A percentile compares a stretch with the other conserved stretches of the same genome.
Evolutionary conservation across 2,888 invertebrate species (phyloP).

Genomic region (Galerucella calmariensis): DNA sequence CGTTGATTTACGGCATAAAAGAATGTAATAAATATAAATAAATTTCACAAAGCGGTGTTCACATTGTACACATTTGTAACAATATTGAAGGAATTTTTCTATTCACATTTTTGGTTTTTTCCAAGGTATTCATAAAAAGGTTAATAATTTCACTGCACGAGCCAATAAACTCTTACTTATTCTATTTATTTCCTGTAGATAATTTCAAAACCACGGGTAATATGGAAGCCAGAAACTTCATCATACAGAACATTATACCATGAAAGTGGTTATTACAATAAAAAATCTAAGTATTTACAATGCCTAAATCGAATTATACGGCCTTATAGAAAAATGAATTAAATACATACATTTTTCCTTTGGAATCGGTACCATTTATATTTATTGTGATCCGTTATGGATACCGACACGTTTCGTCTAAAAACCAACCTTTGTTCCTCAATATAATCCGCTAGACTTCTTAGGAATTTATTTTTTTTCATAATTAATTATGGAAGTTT

Average conservation of each 20-base stretch:
- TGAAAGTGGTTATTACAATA: slow-evolving; percentile 46
- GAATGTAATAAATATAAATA: not conserved
- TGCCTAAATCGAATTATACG: slow-evolving; percentile 41
- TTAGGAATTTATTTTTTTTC: slow-evolving; percentile 10
- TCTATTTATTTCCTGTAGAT: slow-evolving; percentile 19
- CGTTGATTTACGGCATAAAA: no score
- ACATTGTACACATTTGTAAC: not conserved
- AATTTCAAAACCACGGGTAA: slow-evolving; percentile 18
- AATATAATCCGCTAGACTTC: slow-evolving; percentile 26
- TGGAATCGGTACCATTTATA: slow-evolving; percentile 35
- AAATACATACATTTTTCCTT: slow-evolving; percentile 31
- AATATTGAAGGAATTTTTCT: slow-evolving; percentile 1
- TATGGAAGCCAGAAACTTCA: slow-evolving; percentile 18
- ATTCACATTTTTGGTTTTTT: slow-evolving; percentile 9
- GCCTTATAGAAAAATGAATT: slow-evolving; percentile 32
- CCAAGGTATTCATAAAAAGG: not conserved
- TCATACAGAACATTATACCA: slow-evolving; percentile 33
- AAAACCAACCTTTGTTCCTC: slow-evolving; percentile 34
- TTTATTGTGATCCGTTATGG: slow-evolving; percentile 33
- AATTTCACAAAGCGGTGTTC: not conserved
- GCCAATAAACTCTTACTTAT: slow-evolving; percentile 21
- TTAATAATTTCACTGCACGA: slow-evolving; percentile 12
- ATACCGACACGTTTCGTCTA: slow-evolving; percentile 34
- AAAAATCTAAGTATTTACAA: slow-evolving; percentile 42
- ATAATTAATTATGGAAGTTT: not conserved